phyloP scores from a whole-genome alignment of 2,888 invertebrate species.

The Melieria crassipennis region DNA sequence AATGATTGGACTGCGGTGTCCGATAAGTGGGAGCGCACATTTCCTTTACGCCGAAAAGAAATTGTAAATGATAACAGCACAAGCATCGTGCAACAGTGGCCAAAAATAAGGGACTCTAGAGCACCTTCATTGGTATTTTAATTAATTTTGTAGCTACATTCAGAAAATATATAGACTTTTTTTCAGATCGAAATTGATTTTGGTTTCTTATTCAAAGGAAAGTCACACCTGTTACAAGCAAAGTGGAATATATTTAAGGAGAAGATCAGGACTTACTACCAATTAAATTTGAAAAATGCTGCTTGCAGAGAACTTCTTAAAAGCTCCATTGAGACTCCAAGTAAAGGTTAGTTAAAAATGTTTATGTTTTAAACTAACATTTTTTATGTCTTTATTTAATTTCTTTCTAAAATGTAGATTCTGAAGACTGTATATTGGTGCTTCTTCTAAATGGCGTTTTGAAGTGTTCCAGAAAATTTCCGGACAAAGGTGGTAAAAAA shows the following conservation, averaged over 20 bases:
- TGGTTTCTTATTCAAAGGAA: neutral
- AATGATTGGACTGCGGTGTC: constrained; percentile 5
- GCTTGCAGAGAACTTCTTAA: constrained; percentile 12
- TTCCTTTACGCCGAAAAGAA: constrained; percentile 14
- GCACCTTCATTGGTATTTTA: constrained; percentile 22
- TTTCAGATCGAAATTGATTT: constrained; percentile 16
- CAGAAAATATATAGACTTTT: constrained; percentile 14
- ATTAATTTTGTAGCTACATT: neutral
- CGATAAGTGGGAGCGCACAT: constrained; percentile 9
- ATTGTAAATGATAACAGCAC: neutral
- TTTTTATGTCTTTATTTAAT: too few species aligned
- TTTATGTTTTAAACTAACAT: neutral
- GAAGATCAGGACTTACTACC: neutral
- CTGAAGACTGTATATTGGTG: too few species aligned
- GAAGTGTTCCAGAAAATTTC: constrained; percentile 11
- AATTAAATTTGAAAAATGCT: constrained; percentile 18
- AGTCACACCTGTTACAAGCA: neutral
- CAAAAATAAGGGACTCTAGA: constrained; percentile 13
- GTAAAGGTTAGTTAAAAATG: constrained; percentile 6
- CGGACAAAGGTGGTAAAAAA: constrained; percentile 12
- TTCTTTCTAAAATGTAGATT: too few species aligned
- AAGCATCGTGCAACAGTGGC: constrained; percentile 15
- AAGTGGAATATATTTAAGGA: constrained; percentile 3
- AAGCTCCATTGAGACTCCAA: constrained; percentile 8
- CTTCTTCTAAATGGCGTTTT: constrained; percentile 15